phyloP scores from a whole-genome alignment of 2,113 vertebrate species.

The Donacobius atricapilla region DNA sequence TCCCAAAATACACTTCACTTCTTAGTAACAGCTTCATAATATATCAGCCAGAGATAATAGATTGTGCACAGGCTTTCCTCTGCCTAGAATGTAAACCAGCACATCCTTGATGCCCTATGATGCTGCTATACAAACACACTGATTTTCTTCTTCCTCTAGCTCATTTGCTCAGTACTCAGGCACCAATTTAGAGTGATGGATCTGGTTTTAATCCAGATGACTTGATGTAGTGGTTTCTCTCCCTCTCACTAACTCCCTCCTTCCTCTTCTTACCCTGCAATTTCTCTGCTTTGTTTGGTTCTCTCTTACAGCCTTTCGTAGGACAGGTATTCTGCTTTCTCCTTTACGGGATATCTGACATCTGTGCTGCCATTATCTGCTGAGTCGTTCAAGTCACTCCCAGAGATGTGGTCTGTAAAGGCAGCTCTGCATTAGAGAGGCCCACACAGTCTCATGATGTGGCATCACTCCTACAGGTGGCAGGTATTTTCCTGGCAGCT shows the following conservation, averaged over 20 bases:
- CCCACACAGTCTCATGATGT: slow-evolving; percentile 26
- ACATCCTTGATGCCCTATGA: neutral
- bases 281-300: neutral
- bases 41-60: slow-evolving; percentile 5
- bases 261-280: neutral
- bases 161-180: slow-evolving; percentile 24
- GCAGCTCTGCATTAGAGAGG: slow-evolving; percentile 7
- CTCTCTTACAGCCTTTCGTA: slow-evolving; percentile 27
- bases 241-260: neutral
- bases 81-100: slow-evolving; percentile 17
- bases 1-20: slow-evolving; percentile 39
- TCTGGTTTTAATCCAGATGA: slow-evolving; percentile 49
- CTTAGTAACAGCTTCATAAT: slow-evolving; percentile 35
- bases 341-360: neutral
- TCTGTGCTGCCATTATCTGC: slow-evolving; percentile 35
- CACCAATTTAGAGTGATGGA: slow-evolving; percentile 44
- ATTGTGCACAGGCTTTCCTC: neutral
- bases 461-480: slow-evolving; percentile 43
- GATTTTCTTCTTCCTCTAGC: slow-evolving; percentile 39
- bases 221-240: neutral
- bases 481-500: slow-evolving; percentile 20
- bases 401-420: slow-evolving; percentile 33
- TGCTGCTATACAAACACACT: slow-evolving; percentile 12
- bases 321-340: neutral
- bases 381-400: slow-evolving; percentile 8